Conservation (phyloP, 2,888 invertebrate species). For the Lasioglossum oenotherae region DNA sequence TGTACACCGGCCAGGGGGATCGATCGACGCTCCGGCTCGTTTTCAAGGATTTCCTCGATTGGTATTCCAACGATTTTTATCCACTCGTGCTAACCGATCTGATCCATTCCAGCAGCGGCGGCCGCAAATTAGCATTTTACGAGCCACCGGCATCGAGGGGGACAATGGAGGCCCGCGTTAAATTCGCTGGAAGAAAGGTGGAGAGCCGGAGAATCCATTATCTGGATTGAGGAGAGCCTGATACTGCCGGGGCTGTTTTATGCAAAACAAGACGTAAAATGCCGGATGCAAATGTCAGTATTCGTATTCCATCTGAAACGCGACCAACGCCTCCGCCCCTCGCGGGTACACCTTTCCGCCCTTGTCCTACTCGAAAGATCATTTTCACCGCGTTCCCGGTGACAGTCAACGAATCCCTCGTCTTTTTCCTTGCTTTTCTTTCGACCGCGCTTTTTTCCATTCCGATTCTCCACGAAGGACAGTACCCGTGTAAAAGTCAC, state of each 20-base stretch:
- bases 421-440: neutral
- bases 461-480: neutral
- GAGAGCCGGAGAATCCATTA: slow-evolving; percentile 63
- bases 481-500: neutral
- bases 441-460: neutral
- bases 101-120: slow-evolving; percentile 60
- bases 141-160: slow-evolving; percentile 52
- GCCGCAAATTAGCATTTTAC: slow-evolving; percentile 72
- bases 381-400: slow-evolving; percentile 16
- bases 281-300: slow-evolving; percentile 60
- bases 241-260: slow-evolving; percentile 60
- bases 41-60: slow-evolving; percentile 68
- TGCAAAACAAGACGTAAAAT: slow-evolving; percentile 64
- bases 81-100: slow-evolving; percentile 64
- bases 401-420: neutral
- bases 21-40: slow-evolving; percentile 41
- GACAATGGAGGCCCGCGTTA: slow-evolving; percentile 68
- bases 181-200: slow-evolving; percentile 68
- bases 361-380: neutral
- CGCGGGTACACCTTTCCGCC: neutral
- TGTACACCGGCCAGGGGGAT: slow-evolving; percentile 45
- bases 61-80: slow-evolving; percentile 69
- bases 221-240: slow-evolving; percentile 65
- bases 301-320: slow-evolving; percentile 42
- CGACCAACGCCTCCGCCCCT: neutral